phyloP scores from a whole-genome alignment of 2,888 invertebrate genomes.

The Blomia tropicalis region DNA sequence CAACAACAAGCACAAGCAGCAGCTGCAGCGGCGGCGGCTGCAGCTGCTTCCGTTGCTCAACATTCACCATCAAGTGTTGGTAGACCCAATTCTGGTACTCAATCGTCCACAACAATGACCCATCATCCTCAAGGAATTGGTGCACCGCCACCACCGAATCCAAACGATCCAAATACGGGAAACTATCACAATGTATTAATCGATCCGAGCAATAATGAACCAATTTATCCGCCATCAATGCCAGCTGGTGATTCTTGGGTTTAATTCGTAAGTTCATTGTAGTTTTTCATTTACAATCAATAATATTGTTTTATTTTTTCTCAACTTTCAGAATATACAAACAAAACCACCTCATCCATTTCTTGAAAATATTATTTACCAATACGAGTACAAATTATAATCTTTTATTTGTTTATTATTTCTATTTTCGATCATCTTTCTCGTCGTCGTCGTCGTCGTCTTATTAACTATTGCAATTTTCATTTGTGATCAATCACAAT shows the following conservation, averaged over 20 bases:
- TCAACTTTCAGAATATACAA: not conserved
- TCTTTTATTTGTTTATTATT: not conserved
- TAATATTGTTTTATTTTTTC: too few relatives aligned
- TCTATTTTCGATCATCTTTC: not conserved
- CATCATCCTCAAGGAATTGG: slow-evolving; percentile 24
- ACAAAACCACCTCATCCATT: not conserved
- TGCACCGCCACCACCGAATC: not conserved
- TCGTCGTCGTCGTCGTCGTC: not conserved
- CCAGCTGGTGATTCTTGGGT: slow-evolving; percentile 32
- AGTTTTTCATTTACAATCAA: too few relatives aligned
- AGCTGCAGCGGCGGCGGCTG: not conserved
- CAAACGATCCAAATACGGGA: slow-evolving; percentile 21
- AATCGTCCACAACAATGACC: slow-evolving; percentile 23
- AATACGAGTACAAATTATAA: too few relatives aligned
- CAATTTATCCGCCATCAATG: slow-evolving; percentile 25
- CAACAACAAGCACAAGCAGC: not conserved
- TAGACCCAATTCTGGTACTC: too few relatives aligned
- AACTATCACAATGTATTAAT: slow-evolving; percentile 17
- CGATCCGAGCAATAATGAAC: slow-evolving; percentile 23
- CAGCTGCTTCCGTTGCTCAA: not conserved
- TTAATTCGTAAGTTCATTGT: too few relatives aligned
- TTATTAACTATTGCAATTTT: too few relatives aligned
- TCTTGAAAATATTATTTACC: not conserved
- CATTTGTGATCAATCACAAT: too few relatives aligned
- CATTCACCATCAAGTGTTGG: slow-evolving; percentile 3